These are phyloP conservation scores for Donacobius atricapilla DNA, from an alignment of 2,113 vertebrate species.

Conservation along the genomic window DNA sequence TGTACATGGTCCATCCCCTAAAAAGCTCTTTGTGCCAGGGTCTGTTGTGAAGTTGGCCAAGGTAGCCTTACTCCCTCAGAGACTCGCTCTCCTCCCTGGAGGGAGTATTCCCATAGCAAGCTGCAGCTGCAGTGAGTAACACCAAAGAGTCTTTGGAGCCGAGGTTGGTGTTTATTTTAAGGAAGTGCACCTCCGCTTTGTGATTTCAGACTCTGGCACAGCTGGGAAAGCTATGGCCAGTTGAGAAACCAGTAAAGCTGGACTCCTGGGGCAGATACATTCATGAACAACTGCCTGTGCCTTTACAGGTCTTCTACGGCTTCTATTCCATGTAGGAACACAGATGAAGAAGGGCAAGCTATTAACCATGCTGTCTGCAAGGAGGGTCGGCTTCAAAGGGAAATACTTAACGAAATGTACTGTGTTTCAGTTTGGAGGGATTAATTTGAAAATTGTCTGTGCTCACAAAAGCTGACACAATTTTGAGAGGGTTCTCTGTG, in stretches of 20 bases:
- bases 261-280: not conserved
- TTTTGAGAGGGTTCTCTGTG: not conserved
- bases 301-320: not conserved
- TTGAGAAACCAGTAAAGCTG: not conserved
- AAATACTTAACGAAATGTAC: not conserved
- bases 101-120: not conserved
- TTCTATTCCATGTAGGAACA: not conserved
- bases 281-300: not conserved
- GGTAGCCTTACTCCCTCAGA: not conserved
- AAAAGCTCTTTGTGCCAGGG: not conserved
- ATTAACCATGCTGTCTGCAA: not conserved
- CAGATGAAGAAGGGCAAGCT: fast-evolving
- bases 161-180: not conserved
- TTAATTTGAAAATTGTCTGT: not conserved
- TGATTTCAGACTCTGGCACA: not conserved
- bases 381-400: not conserved
- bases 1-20: not conserved
- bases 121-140: not conserved
- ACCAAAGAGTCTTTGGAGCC: not conserved
- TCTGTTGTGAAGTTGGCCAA: not conserved
- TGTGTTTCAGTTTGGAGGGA: not conserved
- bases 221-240: not conserved
- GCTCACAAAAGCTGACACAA: not conserved
- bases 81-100: not conserved
- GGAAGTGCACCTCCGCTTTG: not conserved